phyloP scores from a whole-genome alignment of 2,888 invertebrate species.

The Platycnemis pennipes region DNA sequence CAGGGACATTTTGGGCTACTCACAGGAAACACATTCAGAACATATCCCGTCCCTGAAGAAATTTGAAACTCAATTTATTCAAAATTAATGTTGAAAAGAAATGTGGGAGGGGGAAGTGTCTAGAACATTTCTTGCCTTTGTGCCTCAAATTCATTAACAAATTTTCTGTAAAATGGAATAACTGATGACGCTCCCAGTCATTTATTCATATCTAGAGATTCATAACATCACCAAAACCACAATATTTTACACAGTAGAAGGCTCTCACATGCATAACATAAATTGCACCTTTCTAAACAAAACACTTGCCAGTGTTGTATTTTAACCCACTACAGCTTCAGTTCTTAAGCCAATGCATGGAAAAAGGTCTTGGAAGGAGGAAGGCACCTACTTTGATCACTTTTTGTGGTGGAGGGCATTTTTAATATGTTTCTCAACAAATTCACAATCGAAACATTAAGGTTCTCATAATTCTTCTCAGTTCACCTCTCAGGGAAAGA shows the following conservation, averaged over 20 bases:
- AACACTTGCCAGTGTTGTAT: neutral
- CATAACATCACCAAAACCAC: slow-evolving; percentile 29
- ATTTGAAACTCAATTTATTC: neutral
- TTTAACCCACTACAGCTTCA: slow-evolving; percentile 39
- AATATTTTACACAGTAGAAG: neutral
- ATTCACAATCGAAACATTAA: neutral
- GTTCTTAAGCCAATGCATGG: slow-evolving; percentile 60
- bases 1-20: neutral
- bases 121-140: neutral
- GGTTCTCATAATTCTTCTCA: neutral
- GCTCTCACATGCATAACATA: slow-evolving; percentile 60
- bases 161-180: slow-evolving; percentile 6
- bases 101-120: neutral
- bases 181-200: neutral
- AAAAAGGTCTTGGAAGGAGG: slow-evolving; percentile 57
- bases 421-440: neutral
- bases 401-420: slow-evolving; percentile 27
- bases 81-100: neutral
- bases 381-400: slow-evolving; percentile 29
- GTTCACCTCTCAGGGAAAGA: neutral
- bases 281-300: slow-evolving; percentile 58
- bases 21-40: neutral
- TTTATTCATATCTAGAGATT: slow-evolving; percentile 36
- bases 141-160: neutral
- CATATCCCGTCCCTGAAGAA: neutral